These are phyloP conservation scores for Stegostoma tigrinum DNA, from an alignment of 2,113 vertebrate genomes.

Conservation along the genomic window DNA sequence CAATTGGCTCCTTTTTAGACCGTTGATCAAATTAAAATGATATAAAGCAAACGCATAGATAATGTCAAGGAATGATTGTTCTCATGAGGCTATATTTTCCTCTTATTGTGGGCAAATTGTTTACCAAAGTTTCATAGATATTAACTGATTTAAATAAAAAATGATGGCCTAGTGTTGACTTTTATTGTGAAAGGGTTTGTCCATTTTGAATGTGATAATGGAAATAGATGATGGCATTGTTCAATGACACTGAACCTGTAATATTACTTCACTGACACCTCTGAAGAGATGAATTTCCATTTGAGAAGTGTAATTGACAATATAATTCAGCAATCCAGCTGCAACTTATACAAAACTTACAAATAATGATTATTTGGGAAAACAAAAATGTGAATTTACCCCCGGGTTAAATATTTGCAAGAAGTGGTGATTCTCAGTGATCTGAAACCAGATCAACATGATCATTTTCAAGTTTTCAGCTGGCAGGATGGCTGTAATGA, in stretches of 20 bases:
- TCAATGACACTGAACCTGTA: neutral
- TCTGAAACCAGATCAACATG: neutral
- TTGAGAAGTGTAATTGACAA: neutral
- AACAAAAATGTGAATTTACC: neutral
- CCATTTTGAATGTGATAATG: neutral
- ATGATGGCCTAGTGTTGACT: neutral
- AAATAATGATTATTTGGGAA: neutral
- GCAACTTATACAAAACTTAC: neutral
- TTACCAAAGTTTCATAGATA: neutral
- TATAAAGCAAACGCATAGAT: neutral
- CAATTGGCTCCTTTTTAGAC: neutral
- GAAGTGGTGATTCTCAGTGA: neutral
- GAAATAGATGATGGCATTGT: neutral
- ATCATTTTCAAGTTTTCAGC: neutral
- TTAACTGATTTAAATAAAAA: neutral
- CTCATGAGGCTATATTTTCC: neutral
- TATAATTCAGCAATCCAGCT: neutral
- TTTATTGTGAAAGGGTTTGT: neutral
- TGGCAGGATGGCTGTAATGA: neutral
- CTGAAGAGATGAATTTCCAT: neutral
- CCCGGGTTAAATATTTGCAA: neutral
- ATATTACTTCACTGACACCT: neutral
- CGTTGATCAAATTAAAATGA: neutral
- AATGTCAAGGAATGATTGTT: neutral
- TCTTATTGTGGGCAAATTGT: neutral